Evolutionary conservation across 2,797 vertebrate genomes (phyloP).

Genomic region (Sebastes itinus): DNA sequence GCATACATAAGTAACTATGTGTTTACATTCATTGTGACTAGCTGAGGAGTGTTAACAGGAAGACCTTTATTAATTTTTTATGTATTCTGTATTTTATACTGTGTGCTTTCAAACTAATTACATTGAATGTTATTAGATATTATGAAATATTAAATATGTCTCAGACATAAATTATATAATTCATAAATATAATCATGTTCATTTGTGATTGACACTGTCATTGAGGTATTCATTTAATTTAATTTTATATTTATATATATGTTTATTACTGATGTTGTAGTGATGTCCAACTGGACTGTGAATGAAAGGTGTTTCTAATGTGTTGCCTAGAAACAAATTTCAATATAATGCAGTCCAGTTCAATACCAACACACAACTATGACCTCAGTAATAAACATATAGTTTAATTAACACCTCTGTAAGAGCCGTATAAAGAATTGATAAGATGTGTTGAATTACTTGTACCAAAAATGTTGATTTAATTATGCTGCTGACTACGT

Average conservation of each 20-base stretch:
- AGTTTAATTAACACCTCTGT: no score
- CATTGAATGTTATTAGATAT: not conserved
- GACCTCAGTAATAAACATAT: no score
- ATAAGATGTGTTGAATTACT: no score
- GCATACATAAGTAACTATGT: not conserved
- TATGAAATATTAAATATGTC: not conserved
- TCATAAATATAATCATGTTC: not conserved
- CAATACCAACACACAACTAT: not conserved
- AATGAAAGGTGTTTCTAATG: not conserved
- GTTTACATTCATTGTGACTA: not conserved
- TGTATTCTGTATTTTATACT: not conserved
- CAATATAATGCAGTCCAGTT: not conserved
- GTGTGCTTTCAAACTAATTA: not conserved
- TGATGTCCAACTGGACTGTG: not conserved
- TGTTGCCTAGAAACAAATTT: not conserved
- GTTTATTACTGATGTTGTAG: not conserved
- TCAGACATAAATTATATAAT: not conserved
- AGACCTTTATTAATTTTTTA: not conserved
- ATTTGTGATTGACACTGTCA: not conserved
- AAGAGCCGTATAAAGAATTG: no score
- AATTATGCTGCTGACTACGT: no score
- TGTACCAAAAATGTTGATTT: no score
- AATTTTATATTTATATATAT: not conserved
- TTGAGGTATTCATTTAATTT: not conserved
- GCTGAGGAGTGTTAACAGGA: not conserved